Conservation (phyloP, 1,140 invertebrate genomes). For the Vanessa atalanta region DNA sequence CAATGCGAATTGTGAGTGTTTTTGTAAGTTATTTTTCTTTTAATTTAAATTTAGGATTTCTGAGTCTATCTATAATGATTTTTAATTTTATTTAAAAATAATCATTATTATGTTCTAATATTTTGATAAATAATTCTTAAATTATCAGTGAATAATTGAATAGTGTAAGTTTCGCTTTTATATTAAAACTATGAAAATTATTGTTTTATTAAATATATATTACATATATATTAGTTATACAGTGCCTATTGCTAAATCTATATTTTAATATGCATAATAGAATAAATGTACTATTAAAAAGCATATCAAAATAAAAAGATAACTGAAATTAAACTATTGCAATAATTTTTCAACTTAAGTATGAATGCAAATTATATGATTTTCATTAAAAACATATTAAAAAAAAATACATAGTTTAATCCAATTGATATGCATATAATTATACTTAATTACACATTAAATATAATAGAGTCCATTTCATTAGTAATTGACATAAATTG, state of each 20-base stretch:
- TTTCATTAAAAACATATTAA: not conserved
- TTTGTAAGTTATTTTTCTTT: constrained; percentile 1
- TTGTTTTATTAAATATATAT: not conserved
- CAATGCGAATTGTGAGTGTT: constrained; percentile 7
- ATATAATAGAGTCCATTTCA: too few relatives aligned
- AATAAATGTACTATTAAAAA: constrained; percentile 1
- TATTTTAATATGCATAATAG: constrained; percentile 17
- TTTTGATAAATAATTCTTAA: constrained; percentile 11
- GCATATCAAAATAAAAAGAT: constrained; percentile 17
- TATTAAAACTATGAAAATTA: not conserved
- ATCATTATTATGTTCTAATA: constrained; percentile 14
- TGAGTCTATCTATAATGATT: constrained; percentile 12
- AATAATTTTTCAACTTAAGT: not conserved
- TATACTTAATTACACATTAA: too few relatives aligned
- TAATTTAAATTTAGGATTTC: not conserved
- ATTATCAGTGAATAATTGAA: constrained; percentile 18
- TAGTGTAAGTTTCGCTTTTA: constrained; percentile 19
- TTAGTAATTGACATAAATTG: too few relatives aligned
- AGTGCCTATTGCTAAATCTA: constrained; percentile 4
- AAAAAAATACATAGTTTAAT: not conserved
- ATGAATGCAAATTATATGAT: not conserved
- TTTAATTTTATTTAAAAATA: constrained; percentile 21
- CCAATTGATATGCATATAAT: not conserved
- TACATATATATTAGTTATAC: not conserved
- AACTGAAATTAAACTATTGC: constrained; percentile 6